Evolutionary conservation across 2,113 vertebrate genomes (phyloP), one percentile per base, ranked within the genome.

Genomic region (Melanocharis versteri): DNA sequence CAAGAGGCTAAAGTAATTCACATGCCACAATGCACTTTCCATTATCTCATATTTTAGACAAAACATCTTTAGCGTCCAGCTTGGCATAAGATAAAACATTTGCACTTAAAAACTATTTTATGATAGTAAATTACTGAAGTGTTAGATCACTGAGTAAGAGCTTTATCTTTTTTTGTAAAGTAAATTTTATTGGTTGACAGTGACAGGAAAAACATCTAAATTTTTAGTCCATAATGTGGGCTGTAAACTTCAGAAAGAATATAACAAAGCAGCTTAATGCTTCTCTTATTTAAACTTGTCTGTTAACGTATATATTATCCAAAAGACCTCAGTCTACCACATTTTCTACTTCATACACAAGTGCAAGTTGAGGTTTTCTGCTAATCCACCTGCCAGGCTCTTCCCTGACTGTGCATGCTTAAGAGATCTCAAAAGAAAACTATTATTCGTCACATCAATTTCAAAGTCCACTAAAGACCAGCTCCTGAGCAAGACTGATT

Each of bases 21-120:
- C 96, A 97, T 95, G 94, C 95, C 96, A 97, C 90, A 94, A 89
- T 96, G 96, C 85, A 97, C 76, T 96, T 98, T 97, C 95, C 92
- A 96, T 95, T 97, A 97, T 97, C 96, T 97, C 93, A 94, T 97
- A 88, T 90, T 97, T 96, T 97, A 97, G 97, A 97, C 95, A 97
- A 96, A 94, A 92, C 95, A 97, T 93, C 75, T 97, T 92, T 83
- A 95, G 83, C 13, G 66, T 91, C 95, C 91, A 98, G 92, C 80
- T 97, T 97, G 96, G 94, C 69, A 90, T 3, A 92, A 80, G 95
- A 95, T 97, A 89, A 96, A 97, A 96, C 81, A 96, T 93, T 96
- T 86, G 77, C 77, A 86, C 81, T 94, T 93, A 68, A 91, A 91
- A 97, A 93, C 64, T 92, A 89, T 95, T 97, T 96, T 97, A 97